Percentiles rank a stretch among this genome's conserved stretches.
Evolutionary conservation across 2,888 invertebrate genomes (phyloP).

Genomic region (Latrodectus elegans): DNA sequence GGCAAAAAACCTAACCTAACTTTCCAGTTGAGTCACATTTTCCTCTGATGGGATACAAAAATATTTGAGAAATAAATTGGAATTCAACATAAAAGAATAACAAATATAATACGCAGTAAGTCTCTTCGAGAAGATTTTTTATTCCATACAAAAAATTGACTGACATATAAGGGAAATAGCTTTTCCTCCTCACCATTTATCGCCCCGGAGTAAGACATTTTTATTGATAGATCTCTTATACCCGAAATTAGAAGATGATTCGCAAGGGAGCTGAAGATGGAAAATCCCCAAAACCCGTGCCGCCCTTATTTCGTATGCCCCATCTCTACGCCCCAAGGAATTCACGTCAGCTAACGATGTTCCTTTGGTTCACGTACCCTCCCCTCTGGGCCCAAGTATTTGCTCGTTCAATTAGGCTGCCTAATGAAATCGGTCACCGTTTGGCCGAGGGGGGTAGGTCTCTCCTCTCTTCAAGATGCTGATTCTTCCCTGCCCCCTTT

Average conservation of each 20-base stretch:
- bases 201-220: neutral
- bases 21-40: too few relatives aligned
- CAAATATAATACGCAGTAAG: too few relatives aligned
- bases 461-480: conserved; percentile 7
- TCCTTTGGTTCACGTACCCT: conserved; percentile 47
- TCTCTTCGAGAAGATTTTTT: too few relatives aligned
- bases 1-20: too few relatives aligned
- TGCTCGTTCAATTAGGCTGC: conserved; percentile 70
- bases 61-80: too few relatives aligned
- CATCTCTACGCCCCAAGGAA: conserved; percentile 52
- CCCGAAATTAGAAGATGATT: too few relatives aligned
- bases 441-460: conserved; percentile 34
- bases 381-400: conserved; percentile 61
- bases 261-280: too few relatives aligned
- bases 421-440: conserved; percentile 70
- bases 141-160: neutral
- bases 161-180: neutral
- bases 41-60: too few relatives aligned
- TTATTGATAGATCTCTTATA: neutral
- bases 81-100: too few relatives aligned
- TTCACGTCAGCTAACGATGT: conserved; percentile 52
- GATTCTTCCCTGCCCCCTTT: neutral
- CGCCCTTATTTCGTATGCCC: conserved; percentile 50
- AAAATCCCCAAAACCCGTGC: too few relatives aligned
- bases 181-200: neutral